Base-by-base conservation (phyloP, 2,113 vertebrate genomes). In the Halichoeres trimaculatus region DNA sequence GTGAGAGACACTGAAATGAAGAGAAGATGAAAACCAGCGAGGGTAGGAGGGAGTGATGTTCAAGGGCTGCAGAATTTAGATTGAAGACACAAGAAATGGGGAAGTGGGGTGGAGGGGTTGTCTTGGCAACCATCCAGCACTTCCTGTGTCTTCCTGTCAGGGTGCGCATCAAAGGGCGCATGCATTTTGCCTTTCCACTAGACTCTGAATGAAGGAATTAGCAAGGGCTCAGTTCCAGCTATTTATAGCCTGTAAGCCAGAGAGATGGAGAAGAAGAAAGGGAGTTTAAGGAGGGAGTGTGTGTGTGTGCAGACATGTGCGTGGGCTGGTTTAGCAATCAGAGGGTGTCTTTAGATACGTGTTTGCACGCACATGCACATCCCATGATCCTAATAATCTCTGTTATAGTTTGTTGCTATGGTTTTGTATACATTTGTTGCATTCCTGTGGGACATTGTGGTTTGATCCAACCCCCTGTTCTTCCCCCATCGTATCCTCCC, bases 191-290 rank as follows among this genome's bases (percentile, higher is more conserved):
- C 71, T 83, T 86, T 87, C 78, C 73, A 69, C 80, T 80, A 63
- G 84, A 88, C 80, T 91, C 89, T 90, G 87, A 94, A 91, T 93
- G 88, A 92, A 90, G 84, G 92, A 93, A 94, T 94, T 94, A 92
- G 87, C 66, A 71, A 81, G 72, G 85, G 83, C 89, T 91, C 85
- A 68, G 86, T 85, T 87, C 79, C 74, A 76, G 86, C 88, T 94
- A 94, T 94, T 94, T 93, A 89, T 94, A 94, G 90, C 85, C 73
- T 54, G 36, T 51, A 75, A 88, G 81, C 74, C 70, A 22, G 54
- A 74, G 69, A 74, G 76, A 74, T 52, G 59, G 50, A 68, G 64
- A 55, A 54, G 35, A 72, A 45, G 51, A 55, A 68, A 24, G 74
- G 34, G 59, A 57, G 75, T 36, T 56, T n/a, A 48, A 63, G 24